Evolutionary conservation across 1,140 invertebrate species (phyloP), one percentile per base, ranked within the genome.

Genomic region (Lithobius niger): DNA sequence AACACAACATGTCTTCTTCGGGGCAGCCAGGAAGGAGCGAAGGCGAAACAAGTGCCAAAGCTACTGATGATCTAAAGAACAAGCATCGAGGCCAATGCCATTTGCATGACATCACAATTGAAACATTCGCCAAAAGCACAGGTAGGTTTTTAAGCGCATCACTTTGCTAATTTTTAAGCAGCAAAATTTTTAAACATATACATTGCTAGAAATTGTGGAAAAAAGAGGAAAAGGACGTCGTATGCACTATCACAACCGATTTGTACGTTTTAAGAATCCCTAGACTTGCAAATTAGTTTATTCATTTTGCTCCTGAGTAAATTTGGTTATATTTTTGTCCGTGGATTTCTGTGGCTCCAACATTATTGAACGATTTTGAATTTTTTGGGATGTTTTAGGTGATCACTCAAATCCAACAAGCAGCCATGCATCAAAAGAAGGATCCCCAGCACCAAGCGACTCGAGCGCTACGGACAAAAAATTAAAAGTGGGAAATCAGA

Each of bases 81-180:
- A 60, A 57, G 31, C 58, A 60, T 28, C 68, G 77, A 40, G 80
- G 79, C 42, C 71, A 76, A 58, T 67, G 81, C 48, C 74, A 77
- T 63, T 65, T 76, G 1, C 70, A 72, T 28, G 75, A 82, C 56
- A 81, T 84, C 50, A 77, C 70, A 43, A 76, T 84, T 6, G 80
- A 83, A 65, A 82, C 79, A 43, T 81, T 18, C 47, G 56, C 27
- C 16, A 55, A 2, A 54, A 59, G 28, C 26, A 42, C 27, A 55
- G 62, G 48, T 50, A 50, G 10, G 27, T n/a, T n/a, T n/a, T n/a
- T n/a, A n/a, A n/a, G n/a, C n/a, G n/a, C n/a, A n/a, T n/a, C n/a
- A n/a, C n/a, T n/a, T n/a, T n/a, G n/a, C n/a, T n/a, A n/a, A n/a
- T n/a, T n/a, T n/a, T n/a, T n/a, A n/a, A n/a, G n/a, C n/a, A n/a